Conservation (phyloP, 2,113 vertebrate genomes). For the Dicrurus megarhynchus region DNA sequence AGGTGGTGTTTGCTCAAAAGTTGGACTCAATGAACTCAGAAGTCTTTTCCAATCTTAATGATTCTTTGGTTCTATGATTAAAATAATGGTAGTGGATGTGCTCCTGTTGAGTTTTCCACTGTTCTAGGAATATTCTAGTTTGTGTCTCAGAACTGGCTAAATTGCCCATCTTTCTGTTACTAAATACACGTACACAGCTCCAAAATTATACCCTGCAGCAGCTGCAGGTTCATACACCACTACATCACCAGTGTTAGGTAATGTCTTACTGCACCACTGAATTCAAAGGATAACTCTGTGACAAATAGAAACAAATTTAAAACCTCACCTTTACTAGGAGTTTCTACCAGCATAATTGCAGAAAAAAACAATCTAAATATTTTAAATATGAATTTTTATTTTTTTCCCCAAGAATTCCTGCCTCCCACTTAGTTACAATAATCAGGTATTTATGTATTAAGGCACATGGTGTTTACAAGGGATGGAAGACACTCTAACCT, state of each 20-base stretch:
- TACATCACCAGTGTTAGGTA: neutral
- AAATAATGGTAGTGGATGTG: neutral
- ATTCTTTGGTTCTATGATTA: neutral
- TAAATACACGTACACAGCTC: neutral
- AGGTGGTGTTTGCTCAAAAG: neutral
- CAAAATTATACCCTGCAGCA: neutral
- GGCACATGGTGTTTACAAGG: neutral
- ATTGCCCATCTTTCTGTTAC: neutral
- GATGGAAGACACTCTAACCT: neutral
- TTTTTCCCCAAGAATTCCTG: neutral
- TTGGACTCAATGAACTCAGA: neutral
- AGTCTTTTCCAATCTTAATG: neutral
- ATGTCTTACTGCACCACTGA: neutral
- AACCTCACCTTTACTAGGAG: neutral
- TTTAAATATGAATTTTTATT: accelerated
- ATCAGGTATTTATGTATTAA: neutral
- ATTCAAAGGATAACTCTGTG: neutral
- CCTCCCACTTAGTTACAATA: neutral
- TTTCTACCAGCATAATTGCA: neutral
- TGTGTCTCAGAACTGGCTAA: neutral
- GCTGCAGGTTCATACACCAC: neutral
- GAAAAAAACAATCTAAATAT: neutral
- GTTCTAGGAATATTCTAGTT: neutral
- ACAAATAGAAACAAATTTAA: neutral
- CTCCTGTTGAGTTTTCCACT: neutral